phyloP scores from a whole-genome alignment of 2,888 invertebrate species.

The Crepidodera aurea region DNA sequence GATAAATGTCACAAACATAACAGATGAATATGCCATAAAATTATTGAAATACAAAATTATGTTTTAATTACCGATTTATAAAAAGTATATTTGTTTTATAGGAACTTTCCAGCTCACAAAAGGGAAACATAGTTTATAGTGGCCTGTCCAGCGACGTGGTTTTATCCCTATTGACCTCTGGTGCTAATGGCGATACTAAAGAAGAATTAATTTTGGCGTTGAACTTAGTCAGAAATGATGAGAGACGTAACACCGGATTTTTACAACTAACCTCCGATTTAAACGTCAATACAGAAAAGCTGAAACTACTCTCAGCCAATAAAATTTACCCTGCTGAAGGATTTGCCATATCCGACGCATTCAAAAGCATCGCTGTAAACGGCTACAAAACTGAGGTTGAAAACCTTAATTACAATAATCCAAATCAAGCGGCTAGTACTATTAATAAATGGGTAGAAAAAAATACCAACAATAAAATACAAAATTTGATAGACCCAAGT shows the following conservation, averaged over 20 bases:
- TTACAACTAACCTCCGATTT: constrained; percentile 33
- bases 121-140: constrained; percentile 48
- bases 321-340: constrained; percentile 70
- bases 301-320: constrained; percentile 49
- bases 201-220: constrained; percentile 42
- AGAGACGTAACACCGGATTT: constrained; percentile 35
- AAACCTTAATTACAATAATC: constrained; percentile 48
- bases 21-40: too few relatives aligned
- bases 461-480: constrained; percentile 56
- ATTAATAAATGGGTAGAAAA: constrained; percentile 47
- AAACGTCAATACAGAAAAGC: constrained; percentile 31
- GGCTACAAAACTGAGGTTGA: constrained; percentile 58
- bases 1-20: too few relatives aligned
- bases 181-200: constrained; percentile 50
- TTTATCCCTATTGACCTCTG: constrained; percentile 48
- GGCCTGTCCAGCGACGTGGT: constrained; percentile 51
- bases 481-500: constrained; percentile 47
- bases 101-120: constrained; percentile 38
- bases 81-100: constrained; percentile 28
- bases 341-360: constrained; percentile 64
- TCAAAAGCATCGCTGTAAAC: constrained; percentile 65
- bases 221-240: constrained; percentile 37
- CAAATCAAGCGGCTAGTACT: constrained; percentile 40
- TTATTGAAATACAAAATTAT: too few relatives aligned
- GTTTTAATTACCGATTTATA: neutral